Percentiles rank a stretch among this genome's conserved stretches.
Evolutionary conservation across 2,888 invertebrate genomes (phyloP).

Genomic region (Chrysolina americana): DNA sequence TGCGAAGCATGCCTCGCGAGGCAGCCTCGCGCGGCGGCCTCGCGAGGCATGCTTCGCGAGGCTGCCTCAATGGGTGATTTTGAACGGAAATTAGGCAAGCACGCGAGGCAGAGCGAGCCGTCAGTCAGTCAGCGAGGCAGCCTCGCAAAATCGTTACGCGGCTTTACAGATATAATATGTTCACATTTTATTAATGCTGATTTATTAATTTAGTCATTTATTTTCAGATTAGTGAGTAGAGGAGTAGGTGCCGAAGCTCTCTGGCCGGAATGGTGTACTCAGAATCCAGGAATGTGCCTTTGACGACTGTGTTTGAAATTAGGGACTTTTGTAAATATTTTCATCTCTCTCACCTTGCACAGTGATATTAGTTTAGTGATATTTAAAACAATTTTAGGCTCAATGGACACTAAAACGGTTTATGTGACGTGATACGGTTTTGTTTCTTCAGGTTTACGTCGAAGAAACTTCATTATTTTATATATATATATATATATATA

Average conservation of each 20-base stretch:
- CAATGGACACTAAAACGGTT: not conserved
- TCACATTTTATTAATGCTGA: not conserved
- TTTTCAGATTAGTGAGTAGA: slow-evolving; percentile 72
- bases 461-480: slow-evolving; percentile 7
- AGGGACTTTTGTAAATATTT: slow-evolving; percentile 27
- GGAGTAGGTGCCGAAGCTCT: slow-evolving; percentile 80
- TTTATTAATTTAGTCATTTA: slow-evolving; percentile 7
- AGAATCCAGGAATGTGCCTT: slow-evolving; percentile 83
- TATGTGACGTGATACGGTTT: not conserved
- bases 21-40: too few species aligned
- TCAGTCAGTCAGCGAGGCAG: too few species aligned
- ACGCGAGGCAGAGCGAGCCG: too few species aligned
- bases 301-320: slow-evolving; percentile 56
- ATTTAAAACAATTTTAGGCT: slow-evolving; percentile 33
- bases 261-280: slow-evolving; percentile 84
- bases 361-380: slow-evolving; percentile 58
- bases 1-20: too few species aligned
- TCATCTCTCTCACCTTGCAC: slow-evolving; percentile 42
- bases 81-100: too few species aligned
- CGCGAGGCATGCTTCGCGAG: too few species aligned
- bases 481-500: too few species aligned
- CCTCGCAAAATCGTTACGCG: too few species aligned
- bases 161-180: too few species aligned
- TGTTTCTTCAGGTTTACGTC: not conserved
- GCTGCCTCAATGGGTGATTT: too few species aligned